Evolutionary conservation across 2,888 invertebrate genomes (phyloP).

Genomic region (Matsumyia berberina): DNA sequence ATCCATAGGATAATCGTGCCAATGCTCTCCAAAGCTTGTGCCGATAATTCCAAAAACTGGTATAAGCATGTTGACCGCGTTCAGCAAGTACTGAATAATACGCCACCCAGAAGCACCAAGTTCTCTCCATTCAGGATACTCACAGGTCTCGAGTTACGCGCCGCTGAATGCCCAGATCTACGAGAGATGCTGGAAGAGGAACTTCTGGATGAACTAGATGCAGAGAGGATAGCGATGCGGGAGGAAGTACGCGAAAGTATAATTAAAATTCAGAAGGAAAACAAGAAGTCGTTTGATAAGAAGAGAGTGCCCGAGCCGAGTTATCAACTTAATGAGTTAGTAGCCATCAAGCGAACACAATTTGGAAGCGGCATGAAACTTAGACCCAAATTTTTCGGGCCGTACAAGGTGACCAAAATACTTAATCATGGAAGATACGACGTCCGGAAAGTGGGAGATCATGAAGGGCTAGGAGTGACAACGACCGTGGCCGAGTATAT

Average conservation of each 20-base stretch:
- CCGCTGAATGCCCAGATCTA: conserved; percentile 4
- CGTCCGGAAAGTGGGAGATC: conserved; percentile 19
- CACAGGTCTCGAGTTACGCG: conserved; percentile 54
- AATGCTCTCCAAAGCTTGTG: conserved; percentile 79
- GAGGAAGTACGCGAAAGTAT: conserved; percentile 48
- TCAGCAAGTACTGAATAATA: conserved; percentile 79
- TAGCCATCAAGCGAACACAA: conserved; percentile 60
- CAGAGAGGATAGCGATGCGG: conserved; percentile 24
- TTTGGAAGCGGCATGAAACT: conserved; percentile 41
- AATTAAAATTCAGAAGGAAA: conserved; percentile 45
- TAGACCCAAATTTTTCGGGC: conserved; percentile 40
- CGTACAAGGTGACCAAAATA: conserved; percentile 18
- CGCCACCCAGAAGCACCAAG: conserved; percentile 77
- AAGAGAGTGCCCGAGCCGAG: conserved; percentile 14
- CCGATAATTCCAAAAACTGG: conserved; percentile 79
- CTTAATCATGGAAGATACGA: neutral
- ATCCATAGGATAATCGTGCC: conserved; percentile 79
- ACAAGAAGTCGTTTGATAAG: conserved; percentile 28
- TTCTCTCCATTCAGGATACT: conserved; percentile 46
- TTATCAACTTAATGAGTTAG: conserved; percentile 44
- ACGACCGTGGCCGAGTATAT: conserved; percentile 50
- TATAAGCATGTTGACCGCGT: conserved; percentile 77
- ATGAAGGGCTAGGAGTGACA: conserved; percentile 27
- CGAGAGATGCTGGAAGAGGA: conserved; percentile 29
- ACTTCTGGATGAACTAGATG: conserved; percentile 9